Evolutionary conservation across 2,888 invertebrate species (phyloP), one percentile per base, ranked within the genome.

Genomic region (Tuta absoluta): DNA sequence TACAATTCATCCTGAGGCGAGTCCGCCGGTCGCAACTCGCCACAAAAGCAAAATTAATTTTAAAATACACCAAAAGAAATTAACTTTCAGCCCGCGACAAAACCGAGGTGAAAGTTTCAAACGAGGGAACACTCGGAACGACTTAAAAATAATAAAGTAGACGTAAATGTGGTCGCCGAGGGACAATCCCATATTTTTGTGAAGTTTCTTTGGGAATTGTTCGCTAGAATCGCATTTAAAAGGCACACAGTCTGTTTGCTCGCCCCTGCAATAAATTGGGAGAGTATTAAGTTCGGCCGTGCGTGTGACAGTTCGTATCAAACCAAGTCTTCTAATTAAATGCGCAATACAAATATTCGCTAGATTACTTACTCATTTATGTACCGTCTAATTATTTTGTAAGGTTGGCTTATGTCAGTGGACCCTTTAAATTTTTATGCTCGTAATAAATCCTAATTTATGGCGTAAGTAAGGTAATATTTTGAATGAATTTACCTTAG

Each of bases 41-140:
- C 80, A 87, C 89, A 89, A 90, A 85, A 90, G 89, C 84, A 81
- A 89, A 90, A 91, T 90, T 89, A 89, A 90, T 89, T 90, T 91
- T 85, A 89, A 89, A 90, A 90, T 87, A 89, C 87, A 90, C 89
- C 85, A 85, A 90, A 91, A 90, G 89, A 91, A 89, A 91, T 91
- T 90, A 90, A 90, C 90, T 91, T 90, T 81, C 80, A 77, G 77
- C 74, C 79, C 77, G 79, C 77, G 80, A 80, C 80, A n/a, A 45
- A 77, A 80, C 81, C 79, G 75, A 81, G 82, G 88, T 83, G 83
- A 85, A 89, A 89, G 81, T 90, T 90, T 83, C 77, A 76, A 85
- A 83, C 84, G 80, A 81, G 84, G 82, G 82, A 83, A 82, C 84
- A 84, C 84, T 86, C 81, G 77, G 75, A 79, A 80, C 75, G 86